Evolutionary conservation across 2,888 invertebrate species (phyloP).

Genomic region (Caenorhabditis sulstoni): DNA sequence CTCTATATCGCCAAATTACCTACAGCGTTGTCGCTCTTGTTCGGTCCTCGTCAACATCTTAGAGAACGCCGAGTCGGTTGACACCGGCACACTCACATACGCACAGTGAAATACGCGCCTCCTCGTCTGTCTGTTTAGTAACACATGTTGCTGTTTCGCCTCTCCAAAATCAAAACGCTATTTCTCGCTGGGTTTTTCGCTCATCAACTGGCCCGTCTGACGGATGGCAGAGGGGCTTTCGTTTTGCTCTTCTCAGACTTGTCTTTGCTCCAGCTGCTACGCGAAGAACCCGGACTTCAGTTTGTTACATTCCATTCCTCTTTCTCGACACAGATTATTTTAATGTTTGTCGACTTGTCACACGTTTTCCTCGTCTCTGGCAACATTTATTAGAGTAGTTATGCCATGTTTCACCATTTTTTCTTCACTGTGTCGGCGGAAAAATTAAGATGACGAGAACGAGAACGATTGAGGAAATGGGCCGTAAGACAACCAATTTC

Average conservation of each 20-base stretch:
- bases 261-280: background rate
- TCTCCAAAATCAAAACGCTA: slow-evolving; percentile 43
- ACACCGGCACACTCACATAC: slow-evolving; percentile 56
- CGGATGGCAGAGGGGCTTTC: slow-evolving; percentile 4
- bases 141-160: slow-evolving; percentile 59
- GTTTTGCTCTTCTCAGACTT: background rate
- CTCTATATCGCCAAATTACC: slow-evolving; percentile 21
- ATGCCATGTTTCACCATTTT: slow-evolving; percentile 12
- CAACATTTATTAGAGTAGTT: slow-evolving; percentile 26
- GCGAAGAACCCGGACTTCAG: slow-evolving; percentile 27
- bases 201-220: slow-evolving; percentile 33
- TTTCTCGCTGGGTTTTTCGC: slow-evolving; percentile 34
- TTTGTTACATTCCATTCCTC: slow-evolving; percentile 25
- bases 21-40: slow-evolving; percentile 45
- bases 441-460: no score
- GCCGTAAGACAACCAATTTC: background rate
- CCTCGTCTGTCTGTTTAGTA: slow-evolving; percentile 51
- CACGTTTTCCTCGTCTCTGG: slow-evolving; percentile 26
- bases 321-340: slow-evolving; percentile 31
- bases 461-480: background rate
- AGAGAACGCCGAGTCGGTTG: slow-evolving; percentile 61
- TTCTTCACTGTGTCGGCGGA: background rate
- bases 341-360: slow-evolving; percentile 49
- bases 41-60: slow-evolving; percentile 47
- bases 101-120: slow-evolving; percentile 43